These are phyloP conservation scores for Antheraea pernyi DNA, from an alignment of 1,140 invertebrate genomes.

Conservation along the genomic window DNA sequence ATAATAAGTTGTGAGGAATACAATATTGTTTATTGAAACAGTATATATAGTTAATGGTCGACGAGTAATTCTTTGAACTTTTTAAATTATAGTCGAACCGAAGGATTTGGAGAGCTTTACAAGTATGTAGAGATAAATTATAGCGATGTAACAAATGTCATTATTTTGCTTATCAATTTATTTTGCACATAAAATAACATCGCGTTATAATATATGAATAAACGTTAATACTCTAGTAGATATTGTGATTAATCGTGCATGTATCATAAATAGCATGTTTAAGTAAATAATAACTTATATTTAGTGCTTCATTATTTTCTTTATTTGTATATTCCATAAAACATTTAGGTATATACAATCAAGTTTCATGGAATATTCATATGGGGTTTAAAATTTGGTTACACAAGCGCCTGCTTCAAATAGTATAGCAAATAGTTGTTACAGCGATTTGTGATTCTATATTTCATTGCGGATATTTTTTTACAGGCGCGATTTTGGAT, in stretches of 20 bases:
- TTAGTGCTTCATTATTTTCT: not conserved
- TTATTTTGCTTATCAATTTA: not conserved
- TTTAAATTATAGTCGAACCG: constrained; percentile 81
- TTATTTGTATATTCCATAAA: not conserved
- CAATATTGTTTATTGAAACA: too few species aligned
- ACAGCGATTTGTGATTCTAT: not conserved
- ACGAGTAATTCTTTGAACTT: not conserved
- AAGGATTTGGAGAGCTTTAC: constrained; percentile 87
- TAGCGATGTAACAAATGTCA: constrained; percentile 19
- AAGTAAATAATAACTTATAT: not conserved
- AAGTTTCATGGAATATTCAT: too few species aligned
- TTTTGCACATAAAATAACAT: not conserved
- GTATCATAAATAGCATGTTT: not conserved
- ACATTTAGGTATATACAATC: not conserved
- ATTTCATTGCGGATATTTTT: not conserved
- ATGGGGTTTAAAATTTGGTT: too few species aligned
- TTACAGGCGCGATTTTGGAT: constrained; percentile 96
- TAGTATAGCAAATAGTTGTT: not conserved
- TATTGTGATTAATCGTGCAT: not conserved
- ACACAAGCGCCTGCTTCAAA: not conserved
- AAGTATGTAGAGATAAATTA: constrained; percentile 81
- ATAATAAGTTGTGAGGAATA: too few species aligned
- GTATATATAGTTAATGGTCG: not conserved
- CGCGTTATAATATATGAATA: too few species aligned
- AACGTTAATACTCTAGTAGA: not conserved